Percentiles rank a stretch among this genome's conserved stretches.
Evolutionary conservation across 2,113 vertebrate genomes (phyloP).

Genomic region (Psittacara wagleri): DNA sequence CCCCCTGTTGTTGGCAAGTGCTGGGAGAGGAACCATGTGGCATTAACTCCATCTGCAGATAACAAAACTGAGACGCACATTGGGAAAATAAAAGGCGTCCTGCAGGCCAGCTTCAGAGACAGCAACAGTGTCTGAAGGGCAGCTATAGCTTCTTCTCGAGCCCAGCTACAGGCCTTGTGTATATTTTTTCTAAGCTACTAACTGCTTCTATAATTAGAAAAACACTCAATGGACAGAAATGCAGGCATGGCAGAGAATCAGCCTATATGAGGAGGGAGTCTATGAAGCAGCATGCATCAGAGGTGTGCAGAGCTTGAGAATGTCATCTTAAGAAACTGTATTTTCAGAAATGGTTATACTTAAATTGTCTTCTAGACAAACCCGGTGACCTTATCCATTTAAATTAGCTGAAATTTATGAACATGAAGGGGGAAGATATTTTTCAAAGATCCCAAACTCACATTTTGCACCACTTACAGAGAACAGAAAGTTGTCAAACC

Average conservation of each 20-base stretch:
- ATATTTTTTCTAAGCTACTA: background rate
- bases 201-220: background rate
- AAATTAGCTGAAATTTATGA: background rate
- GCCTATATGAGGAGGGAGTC: background rate
- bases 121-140: background rate
- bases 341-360: background rate
- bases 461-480: background rate
- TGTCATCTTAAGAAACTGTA: background rate
- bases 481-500: constrained; percentile 25
- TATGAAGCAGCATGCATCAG: rapidly evolving
- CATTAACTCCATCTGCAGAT: background rate
- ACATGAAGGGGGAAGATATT: background rate
- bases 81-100: background rate
- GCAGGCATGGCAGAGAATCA: background rate
- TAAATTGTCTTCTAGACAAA: background rate
- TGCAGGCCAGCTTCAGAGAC: background rate
- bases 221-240: background rate
- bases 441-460: background rate
- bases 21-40: rapidly evolving
- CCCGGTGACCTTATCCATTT: background rate
- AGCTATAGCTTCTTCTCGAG: background rate
- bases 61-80: background rate
- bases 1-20: background rate
- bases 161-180: background rate
- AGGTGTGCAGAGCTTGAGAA: background rate